Conservation (phyloP, 2,113 vertebrate species). For the Uria lomvia region DNA sequence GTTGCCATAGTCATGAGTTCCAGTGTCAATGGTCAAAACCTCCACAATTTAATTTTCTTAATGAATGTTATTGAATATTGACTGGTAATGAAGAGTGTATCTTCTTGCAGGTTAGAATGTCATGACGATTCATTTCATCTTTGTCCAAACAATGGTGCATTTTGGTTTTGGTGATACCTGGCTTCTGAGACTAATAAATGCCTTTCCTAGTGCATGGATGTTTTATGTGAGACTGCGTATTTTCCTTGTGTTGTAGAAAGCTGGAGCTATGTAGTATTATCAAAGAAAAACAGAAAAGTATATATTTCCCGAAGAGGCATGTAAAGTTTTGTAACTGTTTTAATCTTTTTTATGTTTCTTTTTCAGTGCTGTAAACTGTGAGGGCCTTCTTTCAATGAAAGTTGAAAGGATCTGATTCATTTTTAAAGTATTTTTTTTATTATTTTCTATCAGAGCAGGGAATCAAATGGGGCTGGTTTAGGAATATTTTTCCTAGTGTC, state of each 20-base stretch:
- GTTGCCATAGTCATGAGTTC: background rate
- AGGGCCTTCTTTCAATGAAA: background rate
- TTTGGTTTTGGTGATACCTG: background rate
- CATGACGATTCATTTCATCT: background rate
- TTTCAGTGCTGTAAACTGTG: background rate
- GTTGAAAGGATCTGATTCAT: conserved; percentile 22
- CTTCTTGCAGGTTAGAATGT: background rate
- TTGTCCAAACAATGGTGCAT: background rate
- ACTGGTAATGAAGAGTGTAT: background rate
- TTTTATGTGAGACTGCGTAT: background rate
- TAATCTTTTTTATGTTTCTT: background rate
- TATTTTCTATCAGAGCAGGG: background rate
- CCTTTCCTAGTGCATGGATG: background rate
- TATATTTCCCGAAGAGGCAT: background rate
- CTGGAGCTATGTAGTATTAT: background rate
- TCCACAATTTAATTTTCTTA: background rate
- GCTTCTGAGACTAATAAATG: background rate
- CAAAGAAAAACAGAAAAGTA: background rate
- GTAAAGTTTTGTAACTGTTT: conserved; percentile 37
- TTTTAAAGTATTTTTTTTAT: conserved; percentile 41
- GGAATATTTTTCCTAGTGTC: background rate
- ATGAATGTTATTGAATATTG: background rate
- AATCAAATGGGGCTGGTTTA: background rate
- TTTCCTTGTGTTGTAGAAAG: background rate
- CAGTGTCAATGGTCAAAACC: background rate